phyloP scores from a whole-genome alignment of 1,140 invertebrate species.

The Trichoplusia ni region DNA sequence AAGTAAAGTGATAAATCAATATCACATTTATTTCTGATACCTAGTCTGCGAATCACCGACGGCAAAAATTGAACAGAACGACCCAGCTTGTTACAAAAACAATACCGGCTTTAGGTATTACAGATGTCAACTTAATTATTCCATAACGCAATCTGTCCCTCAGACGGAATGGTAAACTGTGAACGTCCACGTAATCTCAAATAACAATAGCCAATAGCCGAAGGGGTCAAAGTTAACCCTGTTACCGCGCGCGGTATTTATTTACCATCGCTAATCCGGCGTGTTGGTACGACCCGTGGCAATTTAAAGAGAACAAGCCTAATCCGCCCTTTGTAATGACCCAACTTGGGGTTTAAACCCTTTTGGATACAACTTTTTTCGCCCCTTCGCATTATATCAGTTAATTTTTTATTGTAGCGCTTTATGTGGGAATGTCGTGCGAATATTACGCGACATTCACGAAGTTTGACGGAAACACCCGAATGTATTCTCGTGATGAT shows the following conservation, averaged over 20 bases:
- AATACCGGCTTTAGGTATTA: too few relatives aligned
- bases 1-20: too few relatives aligned
- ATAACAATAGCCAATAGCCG: slow-evolving; percentile 18
- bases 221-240: slow-evolving; percentile 18
- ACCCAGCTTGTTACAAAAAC: too few relatives aligned
- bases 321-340: slow-evolving; percentile 49
- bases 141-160: neutral
- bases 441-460: neutral
- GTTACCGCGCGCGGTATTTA: slow-evolving; percentile 23
- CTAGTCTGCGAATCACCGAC: too few relatives aligned
- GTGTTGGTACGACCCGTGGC: slow-evolving; percentile 24
- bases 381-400: slow-evolving; percentile 26
- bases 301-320: slow-evolving; percentile 36
- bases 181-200: slow-evolving; percentile 17
- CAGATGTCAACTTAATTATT: slow-evolving; percentile 5
- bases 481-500: slow-evolving; percentile 2
- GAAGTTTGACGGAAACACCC: slow-evolving; percentile 13
- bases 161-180: neutral
- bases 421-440: slow-evolving; percentile 2
- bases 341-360: slow-evolving; percentile 36
- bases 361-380: slow-evolving; percentile 29
- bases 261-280: slow-evolving; percentile 38
- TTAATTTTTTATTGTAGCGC: slow-evolving; percentile 28
- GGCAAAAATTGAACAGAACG: neutral
- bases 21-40: too few relatives aligned